Base-by-base conservation (phyloP, 2,797 vertebrate genomes). In the Lacerta viridis region DNA sequence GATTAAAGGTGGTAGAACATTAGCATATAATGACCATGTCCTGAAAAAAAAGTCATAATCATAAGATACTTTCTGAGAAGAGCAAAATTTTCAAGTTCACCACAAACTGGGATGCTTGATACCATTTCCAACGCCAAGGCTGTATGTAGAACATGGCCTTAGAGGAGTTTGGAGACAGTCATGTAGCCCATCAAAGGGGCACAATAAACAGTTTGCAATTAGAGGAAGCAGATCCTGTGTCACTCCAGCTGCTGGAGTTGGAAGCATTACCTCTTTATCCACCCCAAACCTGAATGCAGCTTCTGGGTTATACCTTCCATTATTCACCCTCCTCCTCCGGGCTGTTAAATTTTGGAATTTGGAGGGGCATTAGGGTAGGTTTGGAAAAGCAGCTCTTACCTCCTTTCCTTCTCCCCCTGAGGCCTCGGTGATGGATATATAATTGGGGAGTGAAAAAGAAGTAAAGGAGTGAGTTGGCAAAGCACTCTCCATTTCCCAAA, bases 391-490 rank as follows among this genome's bases (percentile, higher is more conserved):
- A 50, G n/a, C 18, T 6, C 41, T 86, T 86, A n/a, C 29, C 17
- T 18, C 61, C 17, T 41, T 82, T 59, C 25, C 6, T 68, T 10
- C 6, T 68, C 64, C 11, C 2, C 25, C 61, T 41, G 3, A 68
- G 36, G 11, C 9, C 15, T 61, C 55, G 25, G 55, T 25, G 55
- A 36, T 36, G 9, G 33, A 64, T 64, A 18, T 33, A 5, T 4
- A 61, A 20, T 64, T 64, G 72, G 29, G 59, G 23, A 85, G 39
- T 41, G 23, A 69, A 74, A 84, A 84, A 50, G n/a, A 80, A 80
- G 78, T 59, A 41, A 75, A 3, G 27, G 59, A n/a, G 11, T 41
- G 9, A 43, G 20, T 1, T 41, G 39, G 25, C 9, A 13, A 85
- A 41, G 41, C 8, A 33, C 4, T 20, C 81, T 83, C 43, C 15